These are phyloP conservation scores for Myanophis thanlyinensis DNA, from an alignment of 2,113 vertebrate species.

Conservation along the genomic window DNA sequence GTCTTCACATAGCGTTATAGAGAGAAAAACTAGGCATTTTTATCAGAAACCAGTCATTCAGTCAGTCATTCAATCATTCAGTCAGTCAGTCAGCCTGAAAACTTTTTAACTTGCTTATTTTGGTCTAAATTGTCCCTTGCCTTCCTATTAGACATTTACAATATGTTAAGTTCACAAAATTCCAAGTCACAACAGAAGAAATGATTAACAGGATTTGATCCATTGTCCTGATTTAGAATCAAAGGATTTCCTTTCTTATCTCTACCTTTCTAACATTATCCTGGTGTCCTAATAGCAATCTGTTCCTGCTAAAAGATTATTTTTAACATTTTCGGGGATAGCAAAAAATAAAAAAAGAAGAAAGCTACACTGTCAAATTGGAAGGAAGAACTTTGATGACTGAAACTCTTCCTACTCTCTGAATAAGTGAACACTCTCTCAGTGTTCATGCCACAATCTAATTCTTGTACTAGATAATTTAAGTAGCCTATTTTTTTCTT, in stretches of 20 bases:
- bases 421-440: too few relatives aligned
- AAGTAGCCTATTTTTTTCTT: background rate
- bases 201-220: background rate
- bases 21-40: background rate
- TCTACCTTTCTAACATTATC: background rate
- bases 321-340: background rate
- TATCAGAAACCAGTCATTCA: background rate
- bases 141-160: background rate
- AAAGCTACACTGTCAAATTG: background rate
- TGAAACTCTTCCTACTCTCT: constrained; percentile 26
- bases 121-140: background rate
- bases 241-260: background rate
- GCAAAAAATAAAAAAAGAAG: background rate
- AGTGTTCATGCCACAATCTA: background rate
- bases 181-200: background rate
- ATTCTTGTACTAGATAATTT: background rate
- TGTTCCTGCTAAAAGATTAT: fast-evolving
- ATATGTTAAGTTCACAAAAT: background rate
- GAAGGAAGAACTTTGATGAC: constrained; percentile 12
- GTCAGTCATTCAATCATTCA: background rate
- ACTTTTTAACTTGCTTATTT: background rate
- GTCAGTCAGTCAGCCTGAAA: background rate
- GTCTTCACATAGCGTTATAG: background rate
- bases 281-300: fast-evolving
- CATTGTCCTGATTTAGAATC: background rate